Evolutionary conservation across 2,888 invertebrate genomes (phyloP), one percentile per base, ranked within the genome.

Genomic region (Alcis repandata): DNA sequence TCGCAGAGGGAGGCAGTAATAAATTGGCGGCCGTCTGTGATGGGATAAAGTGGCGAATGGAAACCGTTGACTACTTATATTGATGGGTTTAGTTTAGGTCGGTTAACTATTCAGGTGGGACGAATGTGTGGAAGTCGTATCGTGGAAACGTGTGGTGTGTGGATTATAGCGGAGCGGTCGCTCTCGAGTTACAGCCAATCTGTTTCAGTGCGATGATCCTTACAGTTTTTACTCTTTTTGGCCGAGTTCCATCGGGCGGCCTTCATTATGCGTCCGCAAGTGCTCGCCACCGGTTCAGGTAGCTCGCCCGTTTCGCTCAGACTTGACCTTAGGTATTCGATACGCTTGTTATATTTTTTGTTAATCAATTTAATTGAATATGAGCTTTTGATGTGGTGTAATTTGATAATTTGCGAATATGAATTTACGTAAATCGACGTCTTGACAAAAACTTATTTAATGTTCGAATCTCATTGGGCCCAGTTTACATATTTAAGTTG

Each of bases 311-410:
- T 84, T 84, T 88, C 82, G 83, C 86, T 82, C 83, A 86, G 84
- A 84, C 85, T 87, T 90, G 89, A 91, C 90, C 91, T 91, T 91
- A 91, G 90, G 90, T 89, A 91, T 91, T 86, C 84, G 89, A 89
- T 88, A 89, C 84, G 89, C 86, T 86, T 81, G 85, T 89, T 88
- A 83, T 77, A 83, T 88, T 88, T 88, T 87, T 87, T 86, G 87
- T 87, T 85, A 85, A 86, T 87, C 84, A 84, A 86, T 85, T 82
- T 83, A 80, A 82, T 82, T 83, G 82, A 82, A 85, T 86, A 88
- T 86, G 87, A 89, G 86, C 79, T 88, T 89, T 87, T 89, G 87
- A 88, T 88, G 86, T 85, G 83, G 82, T 89, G 88, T 89, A 88
- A 90, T 89, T 88, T 87, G 88, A 91, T 91, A 88, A 88, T 89